These are phyloP conservation scores for Stomatorhinus walkeri DNA, from an alignment of 2,797 vertebrate species.

Conservation along the genomic window DNA sequence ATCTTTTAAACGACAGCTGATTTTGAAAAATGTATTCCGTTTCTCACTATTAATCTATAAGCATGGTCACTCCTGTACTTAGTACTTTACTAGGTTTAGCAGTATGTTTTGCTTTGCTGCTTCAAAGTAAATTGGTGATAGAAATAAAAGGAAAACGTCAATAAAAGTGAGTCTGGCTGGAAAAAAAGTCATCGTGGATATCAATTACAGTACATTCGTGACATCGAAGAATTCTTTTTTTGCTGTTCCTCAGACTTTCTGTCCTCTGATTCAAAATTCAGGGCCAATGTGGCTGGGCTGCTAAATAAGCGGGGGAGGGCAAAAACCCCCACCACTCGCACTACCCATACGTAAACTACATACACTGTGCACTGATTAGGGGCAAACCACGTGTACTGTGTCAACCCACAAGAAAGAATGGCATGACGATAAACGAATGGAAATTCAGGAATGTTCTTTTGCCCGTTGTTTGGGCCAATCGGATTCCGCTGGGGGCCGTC, in stretches of 20 bases:
- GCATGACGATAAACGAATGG: conserved; percentile 37
- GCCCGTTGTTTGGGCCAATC: conserved; percentile 38
- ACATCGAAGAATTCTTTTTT: neutral
- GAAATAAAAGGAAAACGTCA: neutral
- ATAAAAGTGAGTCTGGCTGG: neutral
- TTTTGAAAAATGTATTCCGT: neutral
- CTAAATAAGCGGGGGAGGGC: neutral
- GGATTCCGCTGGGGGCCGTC: conserved; percentile 20
- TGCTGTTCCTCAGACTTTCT: neutral
- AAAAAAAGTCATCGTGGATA: neutral
- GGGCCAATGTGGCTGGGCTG: neutral
- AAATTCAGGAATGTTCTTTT: neutral
- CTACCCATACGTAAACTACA: neutral
- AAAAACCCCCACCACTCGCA: conserved; percentile 17
- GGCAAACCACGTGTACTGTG: conserved; percentile 70
- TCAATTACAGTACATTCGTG: neutral
- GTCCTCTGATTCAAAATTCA: neutral
- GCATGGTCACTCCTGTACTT: neutral
- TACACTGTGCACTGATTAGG: conserved; percentile 21
- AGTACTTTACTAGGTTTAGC: neutral
- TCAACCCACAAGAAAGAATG: conserved; percentile 44
- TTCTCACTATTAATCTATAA: neutral
- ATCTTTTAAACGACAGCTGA: neutral
- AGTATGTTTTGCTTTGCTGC: neutral
- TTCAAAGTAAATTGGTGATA: neutral